Evolutionary conservation across 2,113 vertebrate genomes (phyloP).

Genomic region (Oplegnathus fasciatus): DNA sequence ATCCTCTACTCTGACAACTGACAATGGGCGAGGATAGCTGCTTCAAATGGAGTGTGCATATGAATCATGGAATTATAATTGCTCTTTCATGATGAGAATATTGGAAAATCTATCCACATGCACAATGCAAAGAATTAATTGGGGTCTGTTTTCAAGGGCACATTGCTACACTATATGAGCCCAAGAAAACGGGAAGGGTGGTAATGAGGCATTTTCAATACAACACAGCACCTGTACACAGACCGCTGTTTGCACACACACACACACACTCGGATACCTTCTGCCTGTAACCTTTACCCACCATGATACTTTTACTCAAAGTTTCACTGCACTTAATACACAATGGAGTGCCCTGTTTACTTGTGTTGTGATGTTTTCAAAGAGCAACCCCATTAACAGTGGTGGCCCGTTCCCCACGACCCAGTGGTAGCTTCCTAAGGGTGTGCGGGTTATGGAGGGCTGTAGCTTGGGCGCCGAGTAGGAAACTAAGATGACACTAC

Average conservation of each 20-base stretch:
- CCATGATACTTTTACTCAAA: constrained; percentile 73
- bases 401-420: constrained; percentile 64
- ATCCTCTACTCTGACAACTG: constrained; percentile 81
- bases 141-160: constrained; percentile 82
- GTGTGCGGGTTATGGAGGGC: constrained; percentile 59
- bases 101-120: constrained; percentile 79
- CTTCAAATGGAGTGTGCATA: constrained; percentile 80
- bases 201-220: constrained; percentile 75
- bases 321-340: constrained; percentile 78
- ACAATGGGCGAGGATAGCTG: constrained; percentile 76
- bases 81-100: constrained; percentile 83
- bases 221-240: constrained; percentile 50
- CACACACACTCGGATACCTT: constrained; percentile 44
- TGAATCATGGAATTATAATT: constrained; percentile 84
- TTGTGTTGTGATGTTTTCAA: constrained; percentile 79
- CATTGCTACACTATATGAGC: constrained; percentile 73
- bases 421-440: constrained; percentile 62
- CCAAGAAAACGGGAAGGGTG: constrained; percentile 58
- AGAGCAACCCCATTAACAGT: constrained; percentile 81
- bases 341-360: constrained; percentile 72
- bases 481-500: constrained; percentile 69
- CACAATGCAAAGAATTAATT: constrained; percentile 82
- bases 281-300: constrained; percentile 69
- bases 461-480: constrained; percentile 57
- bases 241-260: constrained; percentile 47